A percentile compares a stretch with the other conserved stretches of the same genome.
Evolutionary conservation across 2,888 invertebrate genomes (phyloP).

Genomic region (Sialis lutaria): DNA sequence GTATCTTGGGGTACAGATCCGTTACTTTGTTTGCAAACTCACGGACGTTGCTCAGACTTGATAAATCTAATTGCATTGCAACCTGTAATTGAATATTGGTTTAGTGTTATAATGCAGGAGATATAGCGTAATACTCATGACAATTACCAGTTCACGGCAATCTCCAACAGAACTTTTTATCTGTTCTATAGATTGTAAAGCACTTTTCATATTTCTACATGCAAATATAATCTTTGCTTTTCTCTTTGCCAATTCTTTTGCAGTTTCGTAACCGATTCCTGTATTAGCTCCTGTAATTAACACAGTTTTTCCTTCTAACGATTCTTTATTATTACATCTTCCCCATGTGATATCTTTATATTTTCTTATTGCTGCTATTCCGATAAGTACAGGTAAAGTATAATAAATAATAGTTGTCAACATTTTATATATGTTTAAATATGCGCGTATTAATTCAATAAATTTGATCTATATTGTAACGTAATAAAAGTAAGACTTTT

Average conservation of each 20-base stretch:
- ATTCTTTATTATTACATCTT: constrained; percentile 28
- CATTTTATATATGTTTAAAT: neutral
- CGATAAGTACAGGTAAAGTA: constrained; percentile 14
- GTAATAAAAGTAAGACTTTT: too few relatives aligned
- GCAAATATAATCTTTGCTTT: constrained; percentile 66
- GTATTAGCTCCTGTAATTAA: constrained; percentile 72
- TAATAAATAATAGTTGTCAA: constrained; percentile 1
- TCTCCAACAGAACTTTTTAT: constrained; percentile 38
- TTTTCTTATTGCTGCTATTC: constrained; percentile 31
- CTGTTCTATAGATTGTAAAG: constrained; percentile 41
- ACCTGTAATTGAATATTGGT: constrained; percentile 23
- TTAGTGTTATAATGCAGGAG: neutral
- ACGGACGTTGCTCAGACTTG: constrained; percentile 53
- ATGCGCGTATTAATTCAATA: too few relatives aligned
- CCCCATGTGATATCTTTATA: constrained; percentile 39
- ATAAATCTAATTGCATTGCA: constrained; percentile 58
- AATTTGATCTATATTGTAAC: too few relatives aligned
- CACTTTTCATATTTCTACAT: constrained; percentile 50
- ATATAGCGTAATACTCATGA: neutral
- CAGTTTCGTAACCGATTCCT: constrained; percentile 68
- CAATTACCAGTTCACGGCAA: constrained; percentile 42
- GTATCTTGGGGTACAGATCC: constrained; percentile 45
- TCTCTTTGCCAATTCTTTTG: constrained; percentile 50
- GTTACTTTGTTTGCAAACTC: constrained; percentile 50
- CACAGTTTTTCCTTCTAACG: constrained; percentile 49